Percentiles rank a stretch among this genome's conserved stretches.
Evolutionary conservation across 2,797 vertebrate species (phyloP).

Genomic region (Lepidocolaptes lacrymiger): DNA sequence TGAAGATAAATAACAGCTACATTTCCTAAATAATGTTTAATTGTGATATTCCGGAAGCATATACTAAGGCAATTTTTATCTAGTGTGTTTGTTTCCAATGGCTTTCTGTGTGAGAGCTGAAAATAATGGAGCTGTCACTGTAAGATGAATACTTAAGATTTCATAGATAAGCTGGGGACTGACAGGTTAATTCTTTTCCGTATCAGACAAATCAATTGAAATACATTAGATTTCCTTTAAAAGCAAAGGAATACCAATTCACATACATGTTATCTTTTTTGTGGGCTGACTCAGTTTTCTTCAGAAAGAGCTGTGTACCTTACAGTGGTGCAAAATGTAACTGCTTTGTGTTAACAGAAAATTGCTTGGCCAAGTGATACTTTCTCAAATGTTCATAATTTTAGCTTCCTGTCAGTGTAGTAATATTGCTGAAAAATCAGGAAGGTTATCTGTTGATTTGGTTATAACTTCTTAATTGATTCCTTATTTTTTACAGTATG

Average conservation of each 20-base stretch:
- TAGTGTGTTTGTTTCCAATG: neutral
- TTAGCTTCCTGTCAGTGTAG: neutral
- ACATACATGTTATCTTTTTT: neutral
- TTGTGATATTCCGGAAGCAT: neutral
- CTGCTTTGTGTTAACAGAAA: neutral
- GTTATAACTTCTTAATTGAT: neutral
- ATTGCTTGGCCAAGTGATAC: neutral
- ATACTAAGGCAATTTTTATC: neutral
- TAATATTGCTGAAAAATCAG: neutral
- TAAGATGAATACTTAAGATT: neutral
- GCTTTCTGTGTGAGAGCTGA: neutral
- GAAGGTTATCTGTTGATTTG: neutral
- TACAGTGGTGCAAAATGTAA: neutral
- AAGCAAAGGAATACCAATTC: neutral
- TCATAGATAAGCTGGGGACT: neutral
- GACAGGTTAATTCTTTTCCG: neutral
- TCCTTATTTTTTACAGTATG: neutral
- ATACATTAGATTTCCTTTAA: neutral
- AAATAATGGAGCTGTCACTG: neutral
- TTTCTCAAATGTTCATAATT: neutral
- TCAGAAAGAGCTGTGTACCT: neutral
- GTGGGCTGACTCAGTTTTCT: neutral
- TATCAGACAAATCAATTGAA: neutral
- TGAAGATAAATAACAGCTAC: neutral
- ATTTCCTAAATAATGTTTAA: neutral